Conservation (phyloP, 2,797 vertebrate genomes). For the Alca torda region DNA sequence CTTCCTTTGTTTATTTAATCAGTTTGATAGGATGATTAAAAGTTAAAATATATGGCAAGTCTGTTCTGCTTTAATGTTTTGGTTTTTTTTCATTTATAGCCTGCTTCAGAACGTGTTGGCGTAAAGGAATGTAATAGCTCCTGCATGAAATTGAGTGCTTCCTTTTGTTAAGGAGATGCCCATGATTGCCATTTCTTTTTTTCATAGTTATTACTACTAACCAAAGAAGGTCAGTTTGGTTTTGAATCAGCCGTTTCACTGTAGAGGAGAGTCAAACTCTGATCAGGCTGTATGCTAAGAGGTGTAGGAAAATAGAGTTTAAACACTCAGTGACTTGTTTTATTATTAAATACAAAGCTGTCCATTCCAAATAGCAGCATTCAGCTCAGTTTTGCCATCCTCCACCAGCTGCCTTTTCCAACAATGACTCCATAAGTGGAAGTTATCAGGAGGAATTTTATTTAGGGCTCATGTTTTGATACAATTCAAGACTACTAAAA, state of each 20-base stretch:
- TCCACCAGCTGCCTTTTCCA: not conserved
- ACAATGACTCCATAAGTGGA: not conserved
- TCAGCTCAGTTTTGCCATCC: not conserved
- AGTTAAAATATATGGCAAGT: not conserved
- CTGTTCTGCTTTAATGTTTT: not conserved
- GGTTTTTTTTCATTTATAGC: not conserved
- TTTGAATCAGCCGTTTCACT: not conserved
- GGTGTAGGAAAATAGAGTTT: not conserved
- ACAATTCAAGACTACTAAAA: not conserved
- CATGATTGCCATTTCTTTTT: not conserved
- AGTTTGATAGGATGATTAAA: not conserved
- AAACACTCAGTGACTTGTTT: not conserved
- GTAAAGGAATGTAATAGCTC: not conserved
- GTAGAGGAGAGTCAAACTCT: not conserved
- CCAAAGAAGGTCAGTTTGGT: not conserved
- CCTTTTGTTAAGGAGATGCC: not conserved
- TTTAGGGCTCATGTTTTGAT: not conserved
- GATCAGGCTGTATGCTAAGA: not conserved
- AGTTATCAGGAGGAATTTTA: constrained; percentile 30
- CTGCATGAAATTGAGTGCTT: not conserved
- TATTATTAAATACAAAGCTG: not conserved
- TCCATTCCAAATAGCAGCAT: not conserved
- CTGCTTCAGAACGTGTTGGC: not conserved
- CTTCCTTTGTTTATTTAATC: not conserved
- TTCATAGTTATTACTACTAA: not conserved